Conservation (phyloP, 2,888 invertebrate genomes). For the Heliconius ethilla region DNA sequence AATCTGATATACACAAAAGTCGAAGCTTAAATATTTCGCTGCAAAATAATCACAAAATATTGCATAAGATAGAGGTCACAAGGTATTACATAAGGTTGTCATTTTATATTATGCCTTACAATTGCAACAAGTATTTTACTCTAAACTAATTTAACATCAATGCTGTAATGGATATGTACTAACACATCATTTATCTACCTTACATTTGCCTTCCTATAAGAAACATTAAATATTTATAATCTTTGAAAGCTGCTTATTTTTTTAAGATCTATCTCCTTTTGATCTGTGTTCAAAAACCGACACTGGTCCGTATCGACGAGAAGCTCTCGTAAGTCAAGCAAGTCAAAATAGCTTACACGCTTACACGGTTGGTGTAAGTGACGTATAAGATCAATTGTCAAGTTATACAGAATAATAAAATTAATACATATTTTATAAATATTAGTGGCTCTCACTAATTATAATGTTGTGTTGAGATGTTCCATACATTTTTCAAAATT, state of each 20-base stretch:
- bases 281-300: too few species aligned
- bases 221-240: slow-evolving; percentile 13
- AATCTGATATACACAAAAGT: not conserved
- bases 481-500: not conserved
- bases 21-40: slow-evolving; percentile 11
- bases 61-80: not conserved
- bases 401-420: not conserved
- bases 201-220: not conserved
- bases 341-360: too few species aligned
- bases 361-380: too few species aligned
- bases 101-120: not conserved
- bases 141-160: not conserved
- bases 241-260: slow-evolving; percentile 10
- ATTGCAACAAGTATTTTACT: not conserved
- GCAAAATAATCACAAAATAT: slow-evolving; percentile 21
- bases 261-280: not conserved
- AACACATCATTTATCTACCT: not conserved
- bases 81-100: not conserved
- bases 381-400: not conserved
- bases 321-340: too few species aligned
- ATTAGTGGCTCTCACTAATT: not conserved
- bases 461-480: not conserved
- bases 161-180: not conserved
- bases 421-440: not conserved
- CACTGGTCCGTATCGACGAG: too few species aligned